Evolutionary conservation across 1,140 invertebrate species (phyloP).

Genomic region (Ephestia elutella): DNA sequence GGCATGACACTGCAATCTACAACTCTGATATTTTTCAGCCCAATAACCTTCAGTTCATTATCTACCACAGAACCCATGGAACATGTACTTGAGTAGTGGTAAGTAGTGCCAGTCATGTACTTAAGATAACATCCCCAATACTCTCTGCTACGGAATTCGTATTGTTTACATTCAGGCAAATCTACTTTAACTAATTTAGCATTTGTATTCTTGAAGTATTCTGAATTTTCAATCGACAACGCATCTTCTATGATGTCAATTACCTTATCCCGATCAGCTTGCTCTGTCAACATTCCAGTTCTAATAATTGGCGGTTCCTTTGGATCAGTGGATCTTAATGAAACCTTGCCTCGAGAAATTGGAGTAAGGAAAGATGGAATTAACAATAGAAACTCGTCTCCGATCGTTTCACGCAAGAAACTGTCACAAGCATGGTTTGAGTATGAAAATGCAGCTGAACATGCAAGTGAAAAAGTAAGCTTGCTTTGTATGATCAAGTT

Average conservation of each 20-base stretch:
- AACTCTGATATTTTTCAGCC: slow-evolving; percentile 36
- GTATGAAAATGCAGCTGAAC: not conserved
- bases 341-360: slow-evolving; percentile 68
- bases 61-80: slow-evolving; percentile 72
- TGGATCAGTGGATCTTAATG: slow-evolving; percentile 70
- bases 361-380: slow-evolving; percentile 53
- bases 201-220: slow-evolving; percentile 12
- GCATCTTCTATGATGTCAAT: slow-evolving; percentile 16
- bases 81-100: slow-evolving; percentile 70
- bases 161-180: not conserved
- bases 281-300: slow-evolving; percentile 71
- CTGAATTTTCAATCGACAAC: slow-evolving; percentile 11
- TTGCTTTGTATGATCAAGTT: not conserved
- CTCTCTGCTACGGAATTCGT: slow-evolving; percentile 17
- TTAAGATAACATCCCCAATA: slow-evolving; percentile 62
- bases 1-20: slow-evolving; percentile 40
- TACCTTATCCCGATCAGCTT: slow-evolving; percentile 44
- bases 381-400: slow-evolving; percentile 7
- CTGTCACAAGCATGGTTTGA: not conserved
- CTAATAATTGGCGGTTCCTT: slow-evolving; percentile 74
- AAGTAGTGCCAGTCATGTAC: slow-evolving; percentile 45
- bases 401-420: not conserved
- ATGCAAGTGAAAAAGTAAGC: not conserved
- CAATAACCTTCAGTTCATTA: slow-evolving; percentile 53
- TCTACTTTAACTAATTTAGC: slow-evolving; percentile 14